Percentiles rank a stretch among this genome's conserved stretches.
phyloP scores from a whole-genome alignment of 2,888 invertebrate species.

The Cerceris rybyensis region DNA sequence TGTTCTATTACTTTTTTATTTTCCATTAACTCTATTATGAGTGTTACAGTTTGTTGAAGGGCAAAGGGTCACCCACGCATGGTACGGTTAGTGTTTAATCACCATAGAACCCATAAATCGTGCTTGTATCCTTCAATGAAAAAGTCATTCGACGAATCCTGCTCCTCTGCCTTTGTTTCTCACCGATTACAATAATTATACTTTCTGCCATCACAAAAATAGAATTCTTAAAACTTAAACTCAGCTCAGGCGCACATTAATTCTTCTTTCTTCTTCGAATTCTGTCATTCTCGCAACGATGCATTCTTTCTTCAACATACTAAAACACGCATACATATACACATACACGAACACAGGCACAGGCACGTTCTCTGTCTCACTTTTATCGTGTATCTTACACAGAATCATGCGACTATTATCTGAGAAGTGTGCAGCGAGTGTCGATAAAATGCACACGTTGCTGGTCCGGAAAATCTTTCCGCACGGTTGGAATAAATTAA shows the following conservation, averaged over 20 bases:
- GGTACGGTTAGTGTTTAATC: background rate
- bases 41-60: too few relatives aligned
- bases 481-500: too few relatives aligned
- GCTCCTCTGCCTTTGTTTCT: constrained; percentile 1
- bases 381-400: constrained; percentile 1
- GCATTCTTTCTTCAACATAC: background rate
- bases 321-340: background rate
- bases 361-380: background rate
- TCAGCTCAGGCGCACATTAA: constrained; percentile 62
- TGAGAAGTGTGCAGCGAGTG: constrained; percentile 44
- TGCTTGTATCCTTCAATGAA: background rate
- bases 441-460: constrained; percentile 10
- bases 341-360: background rate
- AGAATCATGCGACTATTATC: constrained; percentile 11
- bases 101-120: background rate
- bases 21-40: too few relatives aligned
- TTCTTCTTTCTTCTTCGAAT: constrained; percentile 17
- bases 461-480: background rate
- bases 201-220: constrained; percentile 78
- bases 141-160: constrained; percentile 44
- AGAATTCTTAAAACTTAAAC: constrained; percentile 81
- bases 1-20: too few relatives aligned
- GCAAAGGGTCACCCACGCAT: too few relatives aligned
- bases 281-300: constrained; percentile 12
- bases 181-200: constrained; percentile 56